These are phyloP conservation scores for Uromys caudimaculatus DNA, from an alignment of 2,797 vertebrate genomes.

Conservation along the genomic window DNA sequence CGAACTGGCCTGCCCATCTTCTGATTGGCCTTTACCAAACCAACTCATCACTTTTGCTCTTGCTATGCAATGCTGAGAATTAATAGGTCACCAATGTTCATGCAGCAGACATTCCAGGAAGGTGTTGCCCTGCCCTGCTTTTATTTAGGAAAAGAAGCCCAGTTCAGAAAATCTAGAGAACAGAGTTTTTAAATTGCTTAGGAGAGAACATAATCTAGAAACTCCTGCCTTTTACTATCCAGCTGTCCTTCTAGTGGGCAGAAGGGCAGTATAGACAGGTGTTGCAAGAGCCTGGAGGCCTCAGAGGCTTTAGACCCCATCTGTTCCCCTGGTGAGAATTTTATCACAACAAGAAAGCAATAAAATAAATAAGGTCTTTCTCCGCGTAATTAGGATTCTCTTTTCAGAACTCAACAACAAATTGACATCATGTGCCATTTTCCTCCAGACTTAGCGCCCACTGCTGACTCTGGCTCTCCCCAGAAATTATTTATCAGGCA, in stretches of 20 bases:
- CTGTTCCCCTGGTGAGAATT: background rate
- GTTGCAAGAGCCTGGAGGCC: background rate
- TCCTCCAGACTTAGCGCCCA: background rate
- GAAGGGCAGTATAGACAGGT: background rate
- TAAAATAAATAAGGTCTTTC: background rate
- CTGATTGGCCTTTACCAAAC: constrained; percentile 19
- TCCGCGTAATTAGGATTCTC: background rate
- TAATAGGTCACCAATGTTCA: background rate
- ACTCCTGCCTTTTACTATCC: background rate
- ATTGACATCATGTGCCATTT: background rate
- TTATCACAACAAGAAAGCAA: background rate
- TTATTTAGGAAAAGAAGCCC: background rate
- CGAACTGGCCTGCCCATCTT: background rate
- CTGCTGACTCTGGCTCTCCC: background rate
- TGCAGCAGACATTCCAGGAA: background rate
- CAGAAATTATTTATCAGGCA: background rate
- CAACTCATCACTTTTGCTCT: background rate
- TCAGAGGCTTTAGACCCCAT: background rate
- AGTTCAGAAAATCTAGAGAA: background rate
- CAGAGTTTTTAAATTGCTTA: constrained; percentile 1
- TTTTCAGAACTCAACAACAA: constrained; percentile 16
- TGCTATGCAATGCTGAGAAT: background rate
- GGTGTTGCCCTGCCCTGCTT: background rate
- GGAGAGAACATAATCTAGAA: background rate
- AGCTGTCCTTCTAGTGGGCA: background rate